phyloP scores from a whole-genome alignment of 2,113 vertebrate genomes.

The Maccullochella peelii region DNA sequence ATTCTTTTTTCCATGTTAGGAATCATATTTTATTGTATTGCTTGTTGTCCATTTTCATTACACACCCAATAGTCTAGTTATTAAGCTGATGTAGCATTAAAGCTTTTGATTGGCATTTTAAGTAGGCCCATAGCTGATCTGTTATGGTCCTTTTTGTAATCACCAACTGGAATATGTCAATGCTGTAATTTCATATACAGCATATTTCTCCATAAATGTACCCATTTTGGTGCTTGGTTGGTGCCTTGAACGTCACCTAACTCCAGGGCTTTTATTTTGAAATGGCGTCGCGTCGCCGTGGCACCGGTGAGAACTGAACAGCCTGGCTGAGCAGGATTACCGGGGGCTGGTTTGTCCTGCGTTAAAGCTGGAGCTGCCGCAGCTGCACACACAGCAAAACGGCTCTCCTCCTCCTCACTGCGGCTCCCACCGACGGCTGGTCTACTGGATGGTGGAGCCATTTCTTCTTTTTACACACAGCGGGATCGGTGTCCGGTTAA shows the following conservation, averaged over 20 bases:
- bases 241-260: background rate
- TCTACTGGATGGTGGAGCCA: slow-evolving; percentile 60
- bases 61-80: background rate
- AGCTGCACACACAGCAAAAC: slow-evolving; percentile 76
- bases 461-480: slow-evolving; percentile 11
- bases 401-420: slow-evolving; percentile 52
- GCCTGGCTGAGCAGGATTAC: slow-evolving; percentile 36
- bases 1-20: too few species aligned
- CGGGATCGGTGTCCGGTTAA: slow-evolving; percentile 35
- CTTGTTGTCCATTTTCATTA: background rate
- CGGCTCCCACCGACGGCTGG: slow-evolving; percentile 55
- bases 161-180: background rate
- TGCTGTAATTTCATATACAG: too few species aligned
- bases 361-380: slow-evolving; percentile 79
- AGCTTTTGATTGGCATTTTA: background rate
- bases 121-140: too few species aligned
- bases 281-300: background rate
- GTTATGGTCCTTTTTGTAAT: background rate
- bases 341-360: slow-evolving; percentile 72
- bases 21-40: background rate
- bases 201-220: background rate
- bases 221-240: background rate
- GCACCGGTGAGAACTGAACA: background rate
- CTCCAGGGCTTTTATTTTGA: slow-evolving; percentile 63
- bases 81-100: background rate